These are phyloP conservation scores for Stichodactyla helianthus DNA, from an alignment of 64 coral and sea anemone species.

Conservation along the genomic window DNA sequence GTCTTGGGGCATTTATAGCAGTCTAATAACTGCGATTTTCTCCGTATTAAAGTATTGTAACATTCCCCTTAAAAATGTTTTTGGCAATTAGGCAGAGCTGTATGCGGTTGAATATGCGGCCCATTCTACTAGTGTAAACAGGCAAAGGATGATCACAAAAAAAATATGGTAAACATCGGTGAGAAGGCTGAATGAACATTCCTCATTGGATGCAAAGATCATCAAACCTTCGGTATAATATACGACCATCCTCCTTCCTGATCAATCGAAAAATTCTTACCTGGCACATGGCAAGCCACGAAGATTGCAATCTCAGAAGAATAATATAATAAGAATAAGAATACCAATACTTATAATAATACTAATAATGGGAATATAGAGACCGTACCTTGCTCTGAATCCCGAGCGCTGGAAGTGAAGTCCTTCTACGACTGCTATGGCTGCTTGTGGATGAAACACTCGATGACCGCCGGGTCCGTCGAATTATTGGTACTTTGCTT, in stretches of 20 bases:
- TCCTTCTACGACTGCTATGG: conserved; percentile 72
- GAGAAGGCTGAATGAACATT: neutral
- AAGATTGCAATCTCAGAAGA: conserved; percentile 20
- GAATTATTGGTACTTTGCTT: conserved; percentile 81
- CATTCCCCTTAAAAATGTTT: neutral
- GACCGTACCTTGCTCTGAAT: conserved; percentile 73
- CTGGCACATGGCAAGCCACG: neutral
- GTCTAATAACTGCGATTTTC: conserved; percentile 40
- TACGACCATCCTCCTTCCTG: neutral
- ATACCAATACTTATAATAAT: conserved; percentile 22
- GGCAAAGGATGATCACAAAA: neutral
- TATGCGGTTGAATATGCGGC: neutral
- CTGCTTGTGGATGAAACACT: conserved; percentile 86
- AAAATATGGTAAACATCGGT: neutral
- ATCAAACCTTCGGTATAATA: conserved; percentile 26
- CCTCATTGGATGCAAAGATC: conserved; percentile 39
- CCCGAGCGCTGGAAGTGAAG: conserved; percentile 83
- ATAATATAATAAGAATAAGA: conserved; percentile 32
- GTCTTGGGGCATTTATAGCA: conserved; percentile 16
- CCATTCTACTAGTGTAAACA: conserved; percentile 8
- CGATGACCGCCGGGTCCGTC: conserved; percentile 58
- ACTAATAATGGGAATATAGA: conserved; percentile 11
- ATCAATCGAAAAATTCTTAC: neutral
- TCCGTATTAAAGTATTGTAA: conserved; percentile 15
- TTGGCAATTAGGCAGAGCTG: neutral